Percentiles rank a stretch among this genome's conserved stretches.
Conservation (phyloP, 2,113 vertebrate genomes). For the Melierax canorus region DNA sequence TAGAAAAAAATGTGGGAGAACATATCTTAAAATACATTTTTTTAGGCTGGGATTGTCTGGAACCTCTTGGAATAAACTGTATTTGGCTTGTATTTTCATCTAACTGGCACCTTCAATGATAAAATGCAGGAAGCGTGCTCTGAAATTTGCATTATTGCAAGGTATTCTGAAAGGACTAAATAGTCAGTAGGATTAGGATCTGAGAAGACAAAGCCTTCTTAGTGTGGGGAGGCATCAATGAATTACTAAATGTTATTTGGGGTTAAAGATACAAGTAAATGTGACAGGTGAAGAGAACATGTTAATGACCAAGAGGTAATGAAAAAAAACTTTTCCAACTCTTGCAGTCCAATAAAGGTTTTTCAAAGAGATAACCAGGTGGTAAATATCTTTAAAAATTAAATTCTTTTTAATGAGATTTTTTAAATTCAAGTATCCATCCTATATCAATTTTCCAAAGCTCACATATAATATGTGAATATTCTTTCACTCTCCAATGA, state of each 20-base stretch:
- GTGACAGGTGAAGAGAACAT: not conserved
- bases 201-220: not conserved
- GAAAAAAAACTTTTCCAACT: not conserved
- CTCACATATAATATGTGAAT: not conserved
- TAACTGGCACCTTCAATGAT: not conserved
- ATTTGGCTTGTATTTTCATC: not conserved
- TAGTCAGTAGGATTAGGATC: not conserved
- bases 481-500: not conserved
- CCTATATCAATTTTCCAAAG: not conserved
- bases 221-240: not conserved
- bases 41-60: not conserved
- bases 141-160: not conserved
- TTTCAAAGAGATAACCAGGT: not conserved
- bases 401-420: not conserved
- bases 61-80: not conserved
- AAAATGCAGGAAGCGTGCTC: not conserved
- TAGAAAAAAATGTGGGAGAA: not conserved
- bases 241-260: not conserved
- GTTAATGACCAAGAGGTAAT: not conserved
- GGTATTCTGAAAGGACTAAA: not conserved
- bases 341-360: not conserved
- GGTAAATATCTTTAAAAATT: not conserved
- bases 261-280: not conserved
- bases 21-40: not conserved
- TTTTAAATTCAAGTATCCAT: not conserved